Conservation (phyloP, 2,113 vertebrate genomes). For the Planiliza haematocheilus region DNA sequence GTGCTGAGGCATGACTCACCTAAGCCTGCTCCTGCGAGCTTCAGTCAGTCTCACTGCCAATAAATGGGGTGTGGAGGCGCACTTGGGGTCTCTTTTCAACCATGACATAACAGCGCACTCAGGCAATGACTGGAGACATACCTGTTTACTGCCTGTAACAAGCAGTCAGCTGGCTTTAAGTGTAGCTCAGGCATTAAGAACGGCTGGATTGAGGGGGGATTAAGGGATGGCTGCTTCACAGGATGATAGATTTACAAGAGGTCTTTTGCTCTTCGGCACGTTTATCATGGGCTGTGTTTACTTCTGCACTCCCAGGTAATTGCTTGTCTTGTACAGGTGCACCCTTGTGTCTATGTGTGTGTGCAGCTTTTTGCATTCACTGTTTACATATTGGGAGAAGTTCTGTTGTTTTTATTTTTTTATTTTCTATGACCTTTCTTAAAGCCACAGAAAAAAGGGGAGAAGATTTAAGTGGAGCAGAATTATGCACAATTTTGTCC, state of each 20-base stretch:
- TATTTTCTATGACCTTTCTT: too few relatives aligned
- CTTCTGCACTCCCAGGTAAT: neutral
- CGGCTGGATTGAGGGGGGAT: conserved; percentile 38
- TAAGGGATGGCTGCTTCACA: conserved; percentile 17
- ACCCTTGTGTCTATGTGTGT: neutral
- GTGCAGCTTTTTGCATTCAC: conserved; percentile 10
- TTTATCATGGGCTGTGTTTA: conserved; percentile 48
- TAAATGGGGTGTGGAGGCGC: conserved; percentile 54
- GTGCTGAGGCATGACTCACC: conserved; percentile 63
- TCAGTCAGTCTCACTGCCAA: conserved; percentile 43
- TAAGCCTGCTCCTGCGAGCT: conserved; percentile 38
- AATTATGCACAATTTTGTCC: conserved; percentile 26
- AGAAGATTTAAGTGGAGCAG: conserved; percentile 8
- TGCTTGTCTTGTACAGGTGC: conserved; percentile 12
- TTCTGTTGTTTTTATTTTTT: too few relatives aligned
- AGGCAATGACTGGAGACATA: conserved; percentile 43
- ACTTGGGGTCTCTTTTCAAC: conserved; percentile 53
- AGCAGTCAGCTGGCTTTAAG: conserved; percentile 39
- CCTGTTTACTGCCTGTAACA: conserved; percentile 62
- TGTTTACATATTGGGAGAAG: conserved; percentile 1
- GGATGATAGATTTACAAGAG: conserved; percentile 49
- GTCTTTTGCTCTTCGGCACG: conserved; percentile 45
- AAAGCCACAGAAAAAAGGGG: conserved; percentile 25
- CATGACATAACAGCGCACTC: conserved; percentile 64
- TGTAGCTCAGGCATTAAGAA: conserved; percentile 29